These are phyloP conservation scores for Chlamydotis undulata DNA, from an alignment of 2,113 vertebrate genomes.

Conservation along the genomic window DNA sequence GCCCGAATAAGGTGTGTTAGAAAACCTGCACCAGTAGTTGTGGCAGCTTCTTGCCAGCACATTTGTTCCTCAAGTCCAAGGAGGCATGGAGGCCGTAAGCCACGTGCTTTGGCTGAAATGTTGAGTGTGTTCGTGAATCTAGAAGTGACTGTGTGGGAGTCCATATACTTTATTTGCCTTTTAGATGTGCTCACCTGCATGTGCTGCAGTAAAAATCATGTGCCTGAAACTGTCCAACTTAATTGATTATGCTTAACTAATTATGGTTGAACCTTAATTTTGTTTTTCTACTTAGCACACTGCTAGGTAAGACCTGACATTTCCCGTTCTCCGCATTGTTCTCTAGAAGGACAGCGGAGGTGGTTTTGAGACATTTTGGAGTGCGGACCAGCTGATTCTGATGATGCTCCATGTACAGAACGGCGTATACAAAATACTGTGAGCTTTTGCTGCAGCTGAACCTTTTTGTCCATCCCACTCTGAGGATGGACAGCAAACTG, in stretches of 20 bases:
- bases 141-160: not conserved
- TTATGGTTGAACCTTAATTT: not conserved
- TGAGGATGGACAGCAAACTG: not conserved
- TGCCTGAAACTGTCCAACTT: conserved; percentile 61
- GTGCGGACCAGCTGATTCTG: not conserved
- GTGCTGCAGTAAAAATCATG: conserved; percentile 24
- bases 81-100: not conserved
- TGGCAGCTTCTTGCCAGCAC: not conserved
- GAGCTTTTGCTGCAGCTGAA: conserved; percentile 25
- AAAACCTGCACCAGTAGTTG: not conserved
- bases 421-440: conserved; percentile 30
- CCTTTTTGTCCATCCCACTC: not conserved
- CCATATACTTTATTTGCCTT: conserved; percentile 45
- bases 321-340: not conserved
- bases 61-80: not conserved
- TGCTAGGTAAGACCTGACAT: not conserved
- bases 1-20: not conserved
- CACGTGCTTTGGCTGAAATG: not conserved
- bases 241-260: not conserved
- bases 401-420: not conserved
- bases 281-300: not conserved
- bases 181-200: not conserved
- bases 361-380: not conserved
- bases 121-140: not conserved
- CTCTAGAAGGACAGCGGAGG: not conserved